Base-by-base conservation (phyloP, 2,113 vertebrate genomes). In the Amblyopsis rosae region DNA sequence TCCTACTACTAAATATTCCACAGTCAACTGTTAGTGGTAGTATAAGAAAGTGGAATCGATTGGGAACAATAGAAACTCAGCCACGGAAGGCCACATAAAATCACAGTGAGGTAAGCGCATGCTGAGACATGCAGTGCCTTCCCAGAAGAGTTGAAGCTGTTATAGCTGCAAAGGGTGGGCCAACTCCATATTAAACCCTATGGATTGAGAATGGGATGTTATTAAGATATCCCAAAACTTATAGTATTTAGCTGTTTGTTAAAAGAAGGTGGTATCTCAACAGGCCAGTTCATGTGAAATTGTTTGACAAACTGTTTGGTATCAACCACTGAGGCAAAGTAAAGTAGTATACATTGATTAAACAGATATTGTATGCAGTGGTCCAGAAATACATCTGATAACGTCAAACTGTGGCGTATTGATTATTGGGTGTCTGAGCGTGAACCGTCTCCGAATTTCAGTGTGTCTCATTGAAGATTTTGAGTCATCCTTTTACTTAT, bases 381-480 rank as follows among this genome's bases (percentile, higher is more conserved):
- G 59, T 66, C 80, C 71, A 69, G 80, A 87, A 85, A 85, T 74
- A 78, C 82, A 76, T 85, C 77, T 78, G 77, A 85, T 54, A 76
- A 76, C 70, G 78, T 83, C 84, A 79, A 79, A 80, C 82, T 69
- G 74, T 82, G 80, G 79, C 69, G 69, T 77, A 90, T 90, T 86
- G 89, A 89, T 88, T 90, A 88, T 89, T 41, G 79, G 79, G 85
- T 85, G 82, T 83, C 86, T 68, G 84, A 54, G 79, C 74, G 79
- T 71, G 86, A 86, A 88, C 80, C 71, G 82, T 85, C 81, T 86
- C 69, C 84, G 81, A 89, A 83, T 83, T 78, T 77, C 62, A 5
- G 35, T 69, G 79, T 75, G 77, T 73, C 64, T 82, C 78, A 67
- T 86, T 71, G 2, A 72, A 77, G 70, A 72, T 15, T 33, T 56